A percentile compares a stretch with the other conserved stretches of the same genome.
phyloP scores from a whole-genome alignment of 2,113 vertebrate genomes.

The Crotophaga sulcirostris region DNA sequence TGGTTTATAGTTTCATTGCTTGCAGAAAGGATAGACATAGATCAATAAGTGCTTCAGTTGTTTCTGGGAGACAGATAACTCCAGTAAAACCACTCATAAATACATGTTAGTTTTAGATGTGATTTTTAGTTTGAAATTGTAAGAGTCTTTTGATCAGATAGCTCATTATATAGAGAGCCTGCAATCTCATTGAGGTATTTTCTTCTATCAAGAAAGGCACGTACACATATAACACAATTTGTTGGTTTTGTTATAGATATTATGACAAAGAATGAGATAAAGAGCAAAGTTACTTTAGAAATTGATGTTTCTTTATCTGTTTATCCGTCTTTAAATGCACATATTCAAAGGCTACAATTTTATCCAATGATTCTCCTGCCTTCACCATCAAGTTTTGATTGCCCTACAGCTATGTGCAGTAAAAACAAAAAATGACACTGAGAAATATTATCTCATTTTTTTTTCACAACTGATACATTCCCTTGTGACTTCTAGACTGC shows the following conservation, averaged over 20 bases:
- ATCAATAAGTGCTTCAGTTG: not conserved
- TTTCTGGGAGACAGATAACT: not conserved
- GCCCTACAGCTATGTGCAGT: not conserved
- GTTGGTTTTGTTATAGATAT: not conserved
- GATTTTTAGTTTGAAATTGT: not conserved
- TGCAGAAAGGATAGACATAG: not conserved
- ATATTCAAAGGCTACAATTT: not conserved
- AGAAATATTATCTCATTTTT: not conserved
- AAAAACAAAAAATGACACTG: not conserved
- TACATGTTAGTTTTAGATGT: not conserved
- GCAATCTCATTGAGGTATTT: not conserved
- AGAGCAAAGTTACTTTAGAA: not conserved
- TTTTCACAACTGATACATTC: not conserved
- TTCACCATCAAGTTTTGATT: not conserved
- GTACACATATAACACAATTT: not conserved
- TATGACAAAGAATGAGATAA: not conserved
- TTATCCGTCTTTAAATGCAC: not conserved
- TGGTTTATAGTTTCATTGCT: not conserved
- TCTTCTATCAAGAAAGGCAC: not conserved
- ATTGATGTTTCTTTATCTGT: not conserved
- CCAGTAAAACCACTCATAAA: not conserved
- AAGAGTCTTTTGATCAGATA: not conserved
- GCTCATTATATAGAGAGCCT: not conserved
- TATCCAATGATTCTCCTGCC: not conserved
- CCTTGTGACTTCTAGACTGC: not conserved